phyloP scores from a whole-genome alignment of 1,140 invertebrate genomes.

The Homarus americanus region DNA sequence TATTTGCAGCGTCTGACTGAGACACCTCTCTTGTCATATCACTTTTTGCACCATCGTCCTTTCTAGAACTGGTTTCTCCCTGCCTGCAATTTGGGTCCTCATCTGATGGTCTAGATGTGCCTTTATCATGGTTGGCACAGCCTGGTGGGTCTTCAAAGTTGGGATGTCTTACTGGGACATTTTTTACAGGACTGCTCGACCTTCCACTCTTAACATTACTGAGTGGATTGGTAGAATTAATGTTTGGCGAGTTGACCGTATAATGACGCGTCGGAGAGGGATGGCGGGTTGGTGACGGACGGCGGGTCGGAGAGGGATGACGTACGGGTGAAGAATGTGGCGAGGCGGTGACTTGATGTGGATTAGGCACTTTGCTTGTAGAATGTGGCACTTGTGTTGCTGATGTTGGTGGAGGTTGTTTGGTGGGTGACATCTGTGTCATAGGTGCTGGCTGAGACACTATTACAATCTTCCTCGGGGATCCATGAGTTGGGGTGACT shows the following conservation, averaged over 20 bases:
- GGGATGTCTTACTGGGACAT: constrained; percentile 9
- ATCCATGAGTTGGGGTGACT: constrained; percentile 44
- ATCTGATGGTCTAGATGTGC: neutral
- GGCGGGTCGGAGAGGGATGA: constrained; percentile 52
- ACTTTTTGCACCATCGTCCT: constrained; percentile 24
- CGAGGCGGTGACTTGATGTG: constrained; percentile 43
- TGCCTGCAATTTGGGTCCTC: constrained; percentile 35
- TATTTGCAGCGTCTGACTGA: constrained; percentile 19
- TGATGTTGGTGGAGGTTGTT: constrained; percentile 32
- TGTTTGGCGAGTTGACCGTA: neutral
- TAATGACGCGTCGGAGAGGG: constrained; percentile 43
- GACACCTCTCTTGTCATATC: constrained; percentile 18
- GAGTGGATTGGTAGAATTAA: constrained; percentile 10
- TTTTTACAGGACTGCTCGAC: constrained; percentile 51
- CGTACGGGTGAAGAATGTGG: constrained; percentile 55
- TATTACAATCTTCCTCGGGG: constrained; percentile 41
- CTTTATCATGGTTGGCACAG: constrained; percentile 21
- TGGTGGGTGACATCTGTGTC: constrained; percentile 44
- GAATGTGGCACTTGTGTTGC: constrained; percentile 50
- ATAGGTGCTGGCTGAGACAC: constrained; percentile 9
- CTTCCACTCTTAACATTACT: constrained; percentile 21
- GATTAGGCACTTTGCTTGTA: constrained; percentile 49
- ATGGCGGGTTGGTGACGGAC: constrained; percentile 42
- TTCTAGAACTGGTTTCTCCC: constrained; percentile 33
- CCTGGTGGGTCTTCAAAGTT: constrained; percentile 31